Evolutionary conservation across 1,140 invertebrate species (phyloP), one percentile per base, ranked within the genome.

Genomic region (Drosophila bifasciata): DNA sequence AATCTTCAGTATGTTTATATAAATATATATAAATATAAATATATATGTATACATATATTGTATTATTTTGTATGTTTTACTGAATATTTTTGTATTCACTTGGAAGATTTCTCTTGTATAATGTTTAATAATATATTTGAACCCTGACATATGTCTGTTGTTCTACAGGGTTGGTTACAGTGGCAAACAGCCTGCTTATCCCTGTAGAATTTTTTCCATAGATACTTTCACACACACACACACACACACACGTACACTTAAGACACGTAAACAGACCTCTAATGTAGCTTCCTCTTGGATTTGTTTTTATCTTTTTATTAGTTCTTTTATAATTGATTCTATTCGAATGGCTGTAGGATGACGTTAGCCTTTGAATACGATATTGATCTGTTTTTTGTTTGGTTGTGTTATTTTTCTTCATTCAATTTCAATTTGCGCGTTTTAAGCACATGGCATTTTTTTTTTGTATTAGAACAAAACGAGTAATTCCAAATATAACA

Each of bases 401-500:
- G 16, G 36, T 66, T 58, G 21, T 63, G 23, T 63, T 68, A 21
- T 21, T 68, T 16, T 15, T 36, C 32, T 55, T 36, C 32, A 16
- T 57, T 76, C 19, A 58, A 52, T 79, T 59, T 79, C 67, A 76
- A 85, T 79, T 79, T 85, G 70, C 66, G 79, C 60, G 61, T 63
- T 63, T 70, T 39, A 62, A 88, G 74, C 83, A 86, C 81, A 83
- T 84, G 80, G 69, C 63, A 61, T 60, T 76, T 66, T 51, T 55
- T 55, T 58, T 79, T 75, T 43, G 53, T 59, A 64, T 56, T n/a
- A 49, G 64, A 70, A 61, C 70, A 57, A 83, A 83, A 78, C 79
- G 71, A 62, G 67, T 86, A 85, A 86, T 85, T 85, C 32, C 76
- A 74, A 85, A 86, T 85, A 67, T 76, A 74, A 71, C 76, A 79